phyloP scores from a whole-genome alignment of 2,113 vertebrate genomes.

The Aptenodytes forsteri region DNA sequence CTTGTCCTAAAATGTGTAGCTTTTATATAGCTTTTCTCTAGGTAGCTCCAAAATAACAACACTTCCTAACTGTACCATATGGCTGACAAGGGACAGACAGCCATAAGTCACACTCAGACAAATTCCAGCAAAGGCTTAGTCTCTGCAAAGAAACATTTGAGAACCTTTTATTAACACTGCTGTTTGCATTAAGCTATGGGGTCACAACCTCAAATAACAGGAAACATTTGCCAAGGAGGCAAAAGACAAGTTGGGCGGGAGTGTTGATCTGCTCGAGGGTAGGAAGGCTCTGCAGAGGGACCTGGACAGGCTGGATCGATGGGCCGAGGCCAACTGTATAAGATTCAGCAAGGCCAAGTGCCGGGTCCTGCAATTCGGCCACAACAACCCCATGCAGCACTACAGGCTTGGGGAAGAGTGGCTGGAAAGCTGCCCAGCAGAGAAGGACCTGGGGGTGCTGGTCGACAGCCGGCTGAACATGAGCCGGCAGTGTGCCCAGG shows the following conservation, averaged over 20 bases:
- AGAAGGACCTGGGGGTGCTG: too few species aligned
- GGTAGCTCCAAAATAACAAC: not conserved
- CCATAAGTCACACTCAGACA: not conserved
- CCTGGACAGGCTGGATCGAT: too few species aligned
- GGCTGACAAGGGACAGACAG: not conserved
- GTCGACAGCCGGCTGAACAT: too few species aligned
- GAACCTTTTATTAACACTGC: constrained; percentile 2
- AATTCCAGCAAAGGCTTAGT: not conserved
- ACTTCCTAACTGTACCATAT: not conserved
- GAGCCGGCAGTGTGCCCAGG: too few species aligned
- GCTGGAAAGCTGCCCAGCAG: too few species aligned
- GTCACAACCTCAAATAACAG: not conserved
- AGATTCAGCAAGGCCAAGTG: too few species aligned
- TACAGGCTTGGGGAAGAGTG: too few species aligned
- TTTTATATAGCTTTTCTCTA: constrained; percentile 19
- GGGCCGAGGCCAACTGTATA: too few species aligned
- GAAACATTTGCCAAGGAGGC: not conserved
- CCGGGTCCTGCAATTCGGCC: too few species aligned
- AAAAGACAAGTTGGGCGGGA: not conserved
- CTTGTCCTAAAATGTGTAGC: not conserved
- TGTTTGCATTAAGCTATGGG: not conserved
- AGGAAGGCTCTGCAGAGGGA: too few species aligned
- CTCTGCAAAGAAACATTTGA: not conserved
- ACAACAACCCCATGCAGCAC: too few species aligned
- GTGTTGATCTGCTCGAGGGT: too few species aligned